Percentiles rank a stretch among this genome's conserved stretches.
Evolutionary conservation across 2,888 invertebrate species (phyloP).

Genomic region (Apomyelois bistriatella): DNA sequence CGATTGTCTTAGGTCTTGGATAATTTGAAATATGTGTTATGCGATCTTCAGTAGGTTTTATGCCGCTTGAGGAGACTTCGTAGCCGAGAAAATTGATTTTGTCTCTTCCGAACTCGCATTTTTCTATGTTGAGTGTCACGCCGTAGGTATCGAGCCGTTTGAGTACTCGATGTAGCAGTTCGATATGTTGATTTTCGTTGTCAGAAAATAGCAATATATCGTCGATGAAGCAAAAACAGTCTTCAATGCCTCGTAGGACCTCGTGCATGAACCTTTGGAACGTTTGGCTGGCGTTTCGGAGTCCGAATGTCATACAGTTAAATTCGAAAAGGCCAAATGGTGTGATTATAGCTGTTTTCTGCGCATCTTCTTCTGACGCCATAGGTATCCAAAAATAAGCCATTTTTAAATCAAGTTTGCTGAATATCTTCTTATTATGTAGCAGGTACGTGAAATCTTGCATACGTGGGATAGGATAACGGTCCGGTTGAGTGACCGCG

Average conservation of each 20-base stretch:
- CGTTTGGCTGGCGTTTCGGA: slow-evolving; percentile 35
- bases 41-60: too few relatives aligned
- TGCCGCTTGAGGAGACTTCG: slow-evolving; percentile 14
- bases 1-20: too few relatives aligned
- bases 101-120: slow-evolving; percentile 19
- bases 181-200: too few relatives aligned
- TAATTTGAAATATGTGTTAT: too few relatives aligned
- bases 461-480: too few relatives aligned
- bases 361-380: too few relatives aligned
- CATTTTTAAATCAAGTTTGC: slow-evolving; percentile 22
- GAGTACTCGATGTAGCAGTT: slow-evolving; percentile 6
- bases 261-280: slow-evolving; percentile 27
- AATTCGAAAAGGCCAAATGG: slow-evolving; percentile 24
- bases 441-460: too few relatives aligned
- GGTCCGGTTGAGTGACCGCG: too few relatives aligned
- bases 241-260: slow-evolving; percentile 21
- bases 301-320: slow-evolving; percentile 28
- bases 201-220: too few relatives aligned
- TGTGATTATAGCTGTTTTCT: too few relatives aligned
- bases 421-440: too few relatives aligned
- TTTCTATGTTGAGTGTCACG: slow-evolving; percentile 19
- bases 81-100: slow-evolving; percentile 19
- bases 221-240: neutral
- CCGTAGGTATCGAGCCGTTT: slow-evolving; percentile 17
- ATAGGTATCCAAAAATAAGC: slow-evolving; percentile 28